These are phyloP conservation scores for Addax nasomaculatus DNA, from an alignment of 2,113 vertebrate species.

Conservation along the genomic window DNA sequence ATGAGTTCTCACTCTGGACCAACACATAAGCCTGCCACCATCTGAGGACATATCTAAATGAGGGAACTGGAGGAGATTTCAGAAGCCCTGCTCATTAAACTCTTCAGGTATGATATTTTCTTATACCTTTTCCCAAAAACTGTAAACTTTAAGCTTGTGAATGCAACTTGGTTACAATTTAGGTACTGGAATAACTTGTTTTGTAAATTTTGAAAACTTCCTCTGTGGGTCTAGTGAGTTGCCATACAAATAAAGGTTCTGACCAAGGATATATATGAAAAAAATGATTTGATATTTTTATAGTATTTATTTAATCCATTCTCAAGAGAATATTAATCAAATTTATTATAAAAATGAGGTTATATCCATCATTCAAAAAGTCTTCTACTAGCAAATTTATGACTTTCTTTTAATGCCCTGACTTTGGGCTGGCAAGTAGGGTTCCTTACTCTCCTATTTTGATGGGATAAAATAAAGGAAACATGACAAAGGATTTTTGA, in stretches of 20 bases:
- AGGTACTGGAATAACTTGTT: neutral
- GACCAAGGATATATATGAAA: neutral
- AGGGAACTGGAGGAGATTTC: neutral
- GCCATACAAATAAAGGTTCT: neutral
- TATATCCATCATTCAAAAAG: neutral
- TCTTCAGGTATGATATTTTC: neutral
- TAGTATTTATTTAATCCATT: neutral
- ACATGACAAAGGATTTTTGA: neutral
- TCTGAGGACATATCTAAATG: neutral
- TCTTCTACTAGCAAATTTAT: neutral
- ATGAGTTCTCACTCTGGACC: neutral
- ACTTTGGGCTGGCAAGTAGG: neutral
- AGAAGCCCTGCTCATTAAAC: neutral
- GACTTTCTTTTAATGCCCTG: neutral
- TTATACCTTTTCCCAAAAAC: neutral
- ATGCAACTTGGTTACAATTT: neutral
- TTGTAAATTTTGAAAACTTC: neutral
- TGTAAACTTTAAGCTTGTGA: neutral
- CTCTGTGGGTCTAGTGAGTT: neutral
- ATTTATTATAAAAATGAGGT: neutral
- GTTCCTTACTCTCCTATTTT: neutral
- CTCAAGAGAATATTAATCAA: neutral
- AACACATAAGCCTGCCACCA: neutral
- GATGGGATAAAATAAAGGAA: neutral
- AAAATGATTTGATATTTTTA: neutral